Conservation (phyloP, 2,113 vertebrate genomes). For the Lynx canadensis region DNA sequence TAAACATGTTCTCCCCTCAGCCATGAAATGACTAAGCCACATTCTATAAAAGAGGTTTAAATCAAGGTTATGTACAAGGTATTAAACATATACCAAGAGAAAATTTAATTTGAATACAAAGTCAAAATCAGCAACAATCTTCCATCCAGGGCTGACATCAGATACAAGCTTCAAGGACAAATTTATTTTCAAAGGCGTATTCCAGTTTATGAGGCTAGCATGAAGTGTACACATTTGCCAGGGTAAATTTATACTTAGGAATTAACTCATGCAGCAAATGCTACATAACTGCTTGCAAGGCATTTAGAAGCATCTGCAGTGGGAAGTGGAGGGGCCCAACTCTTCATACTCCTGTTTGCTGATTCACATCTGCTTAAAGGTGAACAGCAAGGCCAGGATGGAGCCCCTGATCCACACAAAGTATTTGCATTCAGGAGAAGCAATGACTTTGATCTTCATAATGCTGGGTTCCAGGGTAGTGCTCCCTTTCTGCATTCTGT, state of each 20-base stretch:
- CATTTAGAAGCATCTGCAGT: slow-evolving; percentile 98
- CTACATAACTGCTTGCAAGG: slow-evolving; percentile 73
- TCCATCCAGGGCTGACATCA: background rate
- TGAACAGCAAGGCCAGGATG: slow-evolving; percentile 98
- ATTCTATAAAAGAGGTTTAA: background rate
- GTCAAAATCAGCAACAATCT: background rate
- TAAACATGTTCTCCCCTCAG: background rate
- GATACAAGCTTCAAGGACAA: background rate
- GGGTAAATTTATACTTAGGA: slow-evolving; percentile 79
- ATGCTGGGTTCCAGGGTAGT: slow-evolving; percentile 87
- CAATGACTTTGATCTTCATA: slow-evolving; percentile 91
- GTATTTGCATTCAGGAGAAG: slow-evolving; percentile 87
- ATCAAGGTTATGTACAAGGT: background rate
- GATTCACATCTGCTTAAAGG: slow-evolving; percentile 99
- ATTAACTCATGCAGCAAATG: slow-evolving; percentile 78
- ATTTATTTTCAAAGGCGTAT: background rate
- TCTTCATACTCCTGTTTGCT: slow-evolving; percentile 99
- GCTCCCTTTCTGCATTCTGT: slow-evolving; percentile 88
- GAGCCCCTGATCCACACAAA: slow-evolving; percentile 91
- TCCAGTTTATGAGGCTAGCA: slow-evolving; percentile 87
- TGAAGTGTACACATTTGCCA: slow-evolving; percentile 84
- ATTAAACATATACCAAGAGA: background rate
- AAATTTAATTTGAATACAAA: background rate
- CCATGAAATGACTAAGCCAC: background rate
- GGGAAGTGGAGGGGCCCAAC: slow-evolving; percentile 97